Conservation (phyloP, 2,888 invertebrate genomes). For the Leptopterna dolabrata region DNA sequence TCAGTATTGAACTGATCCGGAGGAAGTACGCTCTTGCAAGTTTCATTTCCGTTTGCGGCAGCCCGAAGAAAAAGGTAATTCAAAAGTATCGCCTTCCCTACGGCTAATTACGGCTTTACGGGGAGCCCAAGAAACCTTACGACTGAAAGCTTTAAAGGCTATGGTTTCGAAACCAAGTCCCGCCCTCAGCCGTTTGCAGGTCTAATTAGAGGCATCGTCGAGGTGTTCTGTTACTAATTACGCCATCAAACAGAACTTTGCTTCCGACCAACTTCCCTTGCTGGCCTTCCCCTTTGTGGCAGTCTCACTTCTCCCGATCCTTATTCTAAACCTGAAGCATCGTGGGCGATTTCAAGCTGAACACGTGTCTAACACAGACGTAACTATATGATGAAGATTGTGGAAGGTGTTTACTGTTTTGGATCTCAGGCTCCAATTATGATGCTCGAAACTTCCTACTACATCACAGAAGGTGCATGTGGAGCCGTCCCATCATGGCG, state of each 20-base stretch:
- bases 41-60: not conserved
- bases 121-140: not conserved
- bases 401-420: no score
- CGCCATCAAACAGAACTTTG: constrained; percentile 24
- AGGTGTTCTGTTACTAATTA: constrained; percentile 31
- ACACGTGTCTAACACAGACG: no score
- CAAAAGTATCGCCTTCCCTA: not conserved
- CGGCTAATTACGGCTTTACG: not conserved
- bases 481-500: no score
- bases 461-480: no score
- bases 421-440: no score
- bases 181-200: not conserved
- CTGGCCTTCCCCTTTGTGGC: not conserved
- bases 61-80: not conserved
- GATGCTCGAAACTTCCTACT: no score
- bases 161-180: not conserved
- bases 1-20: not conserved
- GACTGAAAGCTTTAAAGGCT: not conserved
- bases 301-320: not conserved
- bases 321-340: not conserved
- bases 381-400: no score
- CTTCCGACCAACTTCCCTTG: not conserved
- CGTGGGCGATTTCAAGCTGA: no score
- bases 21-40: not conserved
- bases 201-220: constrained; percentile 7